A percentile compares a stretch with the other conserved stretches of the same genome.
Conservation (phyloP, 2,113 vertebrate species). For the Fukomys damarensis region DNA sequence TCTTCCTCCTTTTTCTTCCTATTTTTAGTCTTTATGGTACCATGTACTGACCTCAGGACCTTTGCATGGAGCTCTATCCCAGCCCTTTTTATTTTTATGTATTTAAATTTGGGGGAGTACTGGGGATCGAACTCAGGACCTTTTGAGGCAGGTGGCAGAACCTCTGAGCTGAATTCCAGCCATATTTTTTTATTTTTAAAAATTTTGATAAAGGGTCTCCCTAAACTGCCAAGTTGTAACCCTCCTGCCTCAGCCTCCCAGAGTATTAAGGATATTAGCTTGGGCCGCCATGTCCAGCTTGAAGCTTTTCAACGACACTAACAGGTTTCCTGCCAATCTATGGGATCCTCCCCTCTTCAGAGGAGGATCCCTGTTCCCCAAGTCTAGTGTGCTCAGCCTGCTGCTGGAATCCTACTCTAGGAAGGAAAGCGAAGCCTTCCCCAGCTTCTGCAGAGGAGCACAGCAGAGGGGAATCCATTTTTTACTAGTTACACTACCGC, state of each 20-base stretch:
- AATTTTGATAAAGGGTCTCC: background rate
- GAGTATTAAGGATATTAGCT: background rate
- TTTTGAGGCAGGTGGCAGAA: too few relatives aligned
- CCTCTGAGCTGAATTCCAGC: background rate
- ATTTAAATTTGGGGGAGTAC: too few relatives aligned
- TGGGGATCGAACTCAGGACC: too few relatives aligned
- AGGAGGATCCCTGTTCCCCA: background rate
- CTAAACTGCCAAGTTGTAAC: background rate
- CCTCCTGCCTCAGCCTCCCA: background rate
- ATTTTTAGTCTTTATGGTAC: background rate
- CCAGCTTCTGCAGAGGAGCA: background rate
- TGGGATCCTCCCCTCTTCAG: background rate
- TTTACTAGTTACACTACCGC: conserved; percentile 69
- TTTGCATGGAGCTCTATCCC: background rate
- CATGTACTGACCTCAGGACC: background rate
- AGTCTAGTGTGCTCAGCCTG: background rate
- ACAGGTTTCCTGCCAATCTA: background rate
- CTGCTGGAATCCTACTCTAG: background rate
- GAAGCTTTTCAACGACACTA: background rate
- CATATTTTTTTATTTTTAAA: background rate
- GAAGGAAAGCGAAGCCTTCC: background rate
- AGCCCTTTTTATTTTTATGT: too few relatives aligned
- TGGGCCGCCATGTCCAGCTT: background rate
- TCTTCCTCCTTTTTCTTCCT: background rate
- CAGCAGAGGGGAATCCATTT: conserved; percentile 58